These are phyloP conservation scores for Leptinotarsa haldemani DNA, from an alignment of 2,888 invertebrate species.

Conservation along the genomic window DNA sequence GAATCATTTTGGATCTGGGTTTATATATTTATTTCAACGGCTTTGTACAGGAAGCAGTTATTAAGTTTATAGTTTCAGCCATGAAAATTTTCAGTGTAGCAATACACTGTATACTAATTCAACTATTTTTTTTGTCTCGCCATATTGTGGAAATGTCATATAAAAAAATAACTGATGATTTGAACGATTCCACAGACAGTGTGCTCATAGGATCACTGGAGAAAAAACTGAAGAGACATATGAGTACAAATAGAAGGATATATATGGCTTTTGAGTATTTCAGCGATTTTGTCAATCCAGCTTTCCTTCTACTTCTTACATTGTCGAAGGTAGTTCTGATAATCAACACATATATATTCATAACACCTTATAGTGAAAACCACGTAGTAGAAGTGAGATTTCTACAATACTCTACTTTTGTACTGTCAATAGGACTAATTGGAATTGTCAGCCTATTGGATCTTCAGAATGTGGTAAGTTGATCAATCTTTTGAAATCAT, in stretches of 20 bases:
- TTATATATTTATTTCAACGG: not conserved
- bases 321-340: not conserved
- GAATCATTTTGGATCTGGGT: not conserved
- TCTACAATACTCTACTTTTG: not conserved
- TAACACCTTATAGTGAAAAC: not conserved
- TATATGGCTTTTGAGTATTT: not conserved
- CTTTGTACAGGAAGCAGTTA: not conserved
- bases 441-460: not conserved
- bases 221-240: not conserved
- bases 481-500: not conserved
- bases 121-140: not conserved
- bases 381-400: not conserved
- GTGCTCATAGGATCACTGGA: not conserved
- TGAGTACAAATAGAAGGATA: not conserved
- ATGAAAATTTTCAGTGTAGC: not conserved
- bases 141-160: not conserved
- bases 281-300: not conserved
- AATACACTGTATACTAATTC: not conserved
- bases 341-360: not conserved
- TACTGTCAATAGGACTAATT: not conserved
- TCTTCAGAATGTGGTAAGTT: not conserved
- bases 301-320: not conserved
- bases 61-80: not conserved
- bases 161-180: not conserved
- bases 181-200: not conserved